A percentile compares a stretch with the other conserved stretches of the same genome.
phyloP scores from a whole-genome alignment of 1,140 invertebrate genomes.

The Pristionchus pacificus region DNA sequence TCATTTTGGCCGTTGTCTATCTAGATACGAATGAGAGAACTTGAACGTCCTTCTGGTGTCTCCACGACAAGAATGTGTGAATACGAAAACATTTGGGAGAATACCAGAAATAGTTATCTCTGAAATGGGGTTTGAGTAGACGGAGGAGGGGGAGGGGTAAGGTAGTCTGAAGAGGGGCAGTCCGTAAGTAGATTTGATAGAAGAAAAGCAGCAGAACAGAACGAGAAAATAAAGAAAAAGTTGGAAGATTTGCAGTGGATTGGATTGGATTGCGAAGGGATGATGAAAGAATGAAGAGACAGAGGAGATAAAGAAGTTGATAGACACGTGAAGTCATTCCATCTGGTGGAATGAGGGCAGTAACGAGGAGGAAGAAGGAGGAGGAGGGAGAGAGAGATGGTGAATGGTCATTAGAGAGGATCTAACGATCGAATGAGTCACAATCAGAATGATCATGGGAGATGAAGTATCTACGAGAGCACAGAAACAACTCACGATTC shows the following conservation, averaged over 20 bases:
- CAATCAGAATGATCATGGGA: no score
- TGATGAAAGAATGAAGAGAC: constrained; percentile 10
- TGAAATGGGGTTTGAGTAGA: constrained; percentile 18
- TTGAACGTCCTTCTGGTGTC: not conserved
- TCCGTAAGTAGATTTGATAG: constrained; percentile 21
- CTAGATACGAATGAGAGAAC: not conserved
- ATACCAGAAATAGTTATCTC: constrained; percentile 15
- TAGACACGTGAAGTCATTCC: constrained; percentile 6
- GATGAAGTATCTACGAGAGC: no score
- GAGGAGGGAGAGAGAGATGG: no score
- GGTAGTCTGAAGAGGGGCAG: not conserved
- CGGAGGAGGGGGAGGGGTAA: constrained; percentile 10
- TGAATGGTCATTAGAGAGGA: no score
- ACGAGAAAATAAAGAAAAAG: no score
- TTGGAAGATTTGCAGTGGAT: constrained; percentile 5
- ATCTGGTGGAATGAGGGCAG: constrained; percentile 13
- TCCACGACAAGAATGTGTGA: constrained; percentile 8
- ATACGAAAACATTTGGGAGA: constrained; percentile 1
- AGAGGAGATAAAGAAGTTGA: constrained; percentile 20
- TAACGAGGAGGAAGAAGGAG: no score
- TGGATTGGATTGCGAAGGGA: constrained; percentile 1
- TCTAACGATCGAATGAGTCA: no score
- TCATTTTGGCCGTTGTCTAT: not conserved
- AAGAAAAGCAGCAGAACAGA: no score
- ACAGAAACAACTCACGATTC: no score